These are phyloP conservation scores for Drosophila azteca DNA, from an alignment of 1,140 invertebrate genomes.

Conservation along the genomic window DNA sequence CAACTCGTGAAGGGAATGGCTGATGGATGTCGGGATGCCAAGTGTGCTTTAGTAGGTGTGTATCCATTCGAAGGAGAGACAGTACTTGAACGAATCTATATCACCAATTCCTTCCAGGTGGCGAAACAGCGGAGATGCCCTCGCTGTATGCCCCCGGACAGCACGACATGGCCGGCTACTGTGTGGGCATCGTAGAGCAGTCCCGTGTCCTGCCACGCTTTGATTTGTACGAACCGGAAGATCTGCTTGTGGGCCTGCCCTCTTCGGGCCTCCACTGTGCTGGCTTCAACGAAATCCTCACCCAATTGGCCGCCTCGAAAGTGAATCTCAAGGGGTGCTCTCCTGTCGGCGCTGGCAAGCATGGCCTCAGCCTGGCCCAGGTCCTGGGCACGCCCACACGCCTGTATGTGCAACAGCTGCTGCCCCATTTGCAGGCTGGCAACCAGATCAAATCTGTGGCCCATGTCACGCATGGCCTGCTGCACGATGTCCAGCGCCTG, in stretches of 20 bases:
- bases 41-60: constrained; percentile 94
- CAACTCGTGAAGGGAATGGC: constrained; percentile 93
- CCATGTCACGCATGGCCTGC: constrained; percentile 97
- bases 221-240: constrained; percentile 87
- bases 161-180: constrained; percentile 97
- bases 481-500: constrained; percentile 94
- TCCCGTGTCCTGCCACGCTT: constrained; percentile 87
- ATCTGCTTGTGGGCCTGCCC: constrained; percentile 91
- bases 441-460: constrained; percentile 92
- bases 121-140: constrained; percentile 98
- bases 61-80: background rate
- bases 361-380: constrained; percentile 82
- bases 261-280: constrained; percentile 95
- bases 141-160: constrained; percentile 91
- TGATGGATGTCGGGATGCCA: constrained; percentile 93
- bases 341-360: constrained; percentile 27
- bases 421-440: constrained; percentile 89
- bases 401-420: constrained; percentile 93
- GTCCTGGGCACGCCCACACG: constrained; percentile 94
- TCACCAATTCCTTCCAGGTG: constrained; percentile 86
- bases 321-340: constrained; percentile 53
- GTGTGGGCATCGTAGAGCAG: constrained; percentile 93
- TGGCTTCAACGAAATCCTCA: constrained; percentile 93
- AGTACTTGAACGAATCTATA: background rate
- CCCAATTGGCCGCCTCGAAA: constrained; percentile 85